These are phyloP conservation scores for Acanthiza pusilla DNA, from an alignment of 2,797 vertebrate species.

Conservation along the genomic window DNA sequence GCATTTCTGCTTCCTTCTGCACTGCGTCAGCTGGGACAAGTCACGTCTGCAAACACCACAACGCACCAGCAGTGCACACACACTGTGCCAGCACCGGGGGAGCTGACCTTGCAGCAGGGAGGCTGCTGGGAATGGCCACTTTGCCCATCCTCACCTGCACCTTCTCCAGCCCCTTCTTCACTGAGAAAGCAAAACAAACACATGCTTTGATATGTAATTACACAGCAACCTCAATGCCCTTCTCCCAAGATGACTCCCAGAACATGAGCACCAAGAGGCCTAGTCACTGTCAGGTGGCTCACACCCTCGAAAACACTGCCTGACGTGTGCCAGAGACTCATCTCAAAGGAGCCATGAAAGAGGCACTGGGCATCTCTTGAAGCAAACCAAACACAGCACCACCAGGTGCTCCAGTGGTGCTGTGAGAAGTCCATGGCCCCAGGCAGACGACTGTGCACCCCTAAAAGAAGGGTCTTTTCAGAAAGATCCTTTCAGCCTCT, in stretches of 20 bases:
- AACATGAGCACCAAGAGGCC: background rate
- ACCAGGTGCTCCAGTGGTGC: background rate
- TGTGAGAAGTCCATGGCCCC: background rate
- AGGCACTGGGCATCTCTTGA: background rate
- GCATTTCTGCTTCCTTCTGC: background rate
- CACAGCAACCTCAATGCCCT: background rate
- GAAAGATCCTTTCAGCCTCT: background rate
- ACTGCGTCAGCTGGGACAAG: fast-evolving
- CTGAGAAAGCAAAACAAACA: background rate
- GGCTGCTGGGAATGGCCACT: background rate
- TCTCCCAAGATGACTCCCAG: background rate
- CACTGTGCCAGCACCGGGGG: fast-evolving
- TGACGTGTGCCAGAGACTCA: fast-evolving
- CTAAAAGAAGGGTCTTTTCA: background rate
- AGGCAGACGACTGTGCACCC: background rate
- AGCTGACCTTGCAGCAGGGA: background rate
- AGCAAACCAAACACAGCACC: background rate
- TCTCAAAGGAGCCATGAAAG: background rate
- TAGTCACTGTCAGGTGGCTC: background rate
- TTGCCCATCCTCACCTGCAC: background rate
- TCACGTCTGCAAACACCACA: fast-evolving
- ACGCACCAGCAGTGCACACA: fast-evolving
- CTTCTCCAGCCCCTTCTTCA: background rate
- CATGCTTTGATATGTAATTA: background rate
- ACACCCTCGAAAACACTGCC: background rate